phyloP scores from a whole-genome alignment of 2,888 invertebrate species.

The Tipula unca region DNA sequence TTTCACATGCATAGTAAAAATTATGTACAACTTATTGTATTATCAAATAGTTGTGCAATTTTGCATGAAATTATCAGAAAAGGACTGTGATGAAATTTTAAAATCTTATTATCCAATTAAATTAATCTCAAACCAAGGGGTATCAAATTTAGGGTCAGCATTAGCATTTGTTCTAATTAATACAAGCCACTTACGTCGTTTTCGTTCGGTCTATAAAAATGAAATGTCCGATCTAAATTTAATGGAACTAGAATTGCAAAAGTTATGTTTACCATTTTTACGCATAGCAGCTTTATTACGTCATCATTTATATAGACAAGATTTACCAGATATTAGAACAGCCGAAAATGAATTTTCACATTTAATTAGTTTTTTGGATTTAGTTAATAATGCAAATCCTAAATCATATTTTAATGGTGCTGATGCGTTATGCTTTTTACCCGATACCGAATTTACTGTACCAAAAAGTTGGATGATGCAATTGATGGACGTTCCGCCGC shows the following conservation, averaged over 20 bases:
- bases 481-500: slow-evolving; percentile 45
- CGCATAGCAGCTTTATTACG: slow-evolving; percentile 74
- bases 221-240: slow-evolving; percentile 34
- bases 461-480: slow-evolving; percentile 62
- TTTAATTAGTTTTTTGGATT: slow-evolving; percentile 68
- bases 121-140: slow-evolving; percentile 24
- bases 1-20: slow-evolving; percentile 78
- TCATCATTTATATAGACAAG: slow-evolving; percentile 72
- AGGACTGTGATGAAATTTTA: slow-evolving; percentile 51
- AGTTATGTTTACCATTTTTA: slow-evolving; percentile 73
- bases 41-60: slow-evolving; percentile 81
- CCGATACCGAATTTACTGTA: slow-evolving; percentile 45
- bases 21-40: slow-evolving; percentile 80
- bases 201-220: slow-evolving; percentile 36
- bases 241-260: slow-evolving; percentile 55
- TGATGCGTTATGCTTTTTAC: slow-evolving; percentile 53
- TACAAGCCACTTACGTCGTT: slow-evolving; percentile 35
- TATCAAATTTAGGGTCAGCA: slow-evolving; percentile 34
- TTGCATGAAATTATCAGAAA: slow-evolving; percentile 56
- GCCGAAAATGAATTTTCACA: slow-evolving; percentile 66
- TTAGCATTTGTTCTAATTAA: slow-evolving; percentile 39
- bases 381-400: slow-evolving; percentile 57
- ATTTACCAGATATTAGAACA: slow-evolving; percentile 57
- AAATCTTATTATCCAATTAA: slow-evolving; percentile 30
- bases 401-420: slow-evolving; percentile 58